Conservation (phyloP, 1,140 invertebrate genomes). For the Himalopsyche phryganea region DNA sequence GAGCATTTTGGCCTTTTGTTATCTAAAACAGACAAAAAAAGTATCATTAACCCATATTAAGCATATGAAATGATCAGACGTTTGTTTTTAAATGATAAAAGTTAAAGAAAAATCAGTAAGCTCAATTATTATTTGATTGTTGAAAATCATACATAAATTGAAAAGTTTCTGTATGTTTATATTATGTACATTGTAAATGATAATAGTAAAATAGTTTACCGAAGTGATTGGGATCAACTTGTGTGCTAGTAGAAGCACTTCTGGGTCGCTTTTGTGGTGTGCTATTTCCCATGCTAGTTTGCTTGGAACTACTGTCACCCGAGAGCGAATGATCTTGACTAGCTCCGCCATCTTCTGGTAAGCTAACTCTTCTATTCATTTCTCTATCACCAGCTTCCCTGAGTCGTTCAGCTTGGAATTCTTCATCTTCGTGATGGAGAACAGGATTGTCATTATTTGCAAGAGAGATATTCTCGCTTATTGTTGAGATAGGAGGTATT, state of each 20-base stretch:
- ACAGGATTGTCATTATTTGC: conserved; percentile 43
- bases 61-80: no score
- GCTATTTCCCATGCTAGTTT: conserved; percentile 18
- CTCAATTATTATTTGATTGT: neutral
- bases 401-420: conserved; percentile 36
- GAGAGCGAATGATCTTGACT: conserved; percentile 42
- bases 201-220: conserved; percentile 61
- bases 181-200: no score
- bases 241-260: conserved; percentile 73
- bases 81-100: no score
- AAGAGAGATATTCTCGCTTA: conserved; percentile 60
- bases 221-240: conserved; percentile 78
- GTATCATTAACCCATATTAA: no score
- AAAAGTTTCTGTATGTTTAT: no score
- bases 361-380: conserved; percentile 57
- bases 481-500: conserved; percentile 69
- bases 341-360: conserved; percentile 60
- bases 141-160: neutral
- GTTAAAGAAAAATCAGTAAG: neutral
- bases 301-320: conserved; percentile 34
- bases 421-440: conserved; percentile 38
- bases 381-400: conserved; percentile 46
- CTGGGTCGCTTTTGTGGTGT: conserved; percentile 65
- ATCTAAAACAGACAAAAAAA: conserved; percentile 36
- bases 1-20: conserved; percentile 44